Evolutionary conservation across 1,140 invertebrate genomes (phyloP).

Genomic region (Cepaea nemoralis): DNA sequence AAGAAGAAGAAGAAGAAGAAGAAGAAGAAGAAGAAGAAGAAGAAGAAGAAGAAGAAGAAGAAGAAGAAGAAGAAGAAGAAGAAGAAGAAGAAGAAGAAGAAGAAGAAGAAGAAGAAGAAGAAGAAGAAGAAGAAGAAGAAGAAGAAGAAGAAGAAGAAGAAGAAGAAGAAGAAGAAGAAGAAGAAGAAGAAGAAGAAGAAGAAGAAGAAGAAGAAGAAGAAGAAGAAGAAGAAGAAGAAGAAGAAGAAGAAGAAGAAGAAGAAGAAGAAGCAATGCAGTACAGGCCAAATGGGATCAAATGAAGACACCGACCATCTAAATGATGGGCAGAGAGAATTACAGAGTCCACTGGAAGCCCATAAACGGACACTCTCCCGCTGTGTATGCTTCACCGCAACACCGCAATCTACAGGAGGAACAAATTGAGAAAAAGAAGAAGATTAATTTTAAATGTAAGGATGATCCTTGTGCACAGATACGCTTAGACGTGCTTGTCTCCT

Average conservation of each 20-base stretch:
- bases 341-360: too few relatives aligned
- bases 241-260: neutral
- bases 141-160: neutral
- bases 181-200: neutral
- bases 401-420: neutral
- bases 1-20: neutral
- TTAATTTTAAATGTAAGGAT: constrained; percentile 1
- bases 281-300: too few relatives aligned
- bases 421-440: neutral
- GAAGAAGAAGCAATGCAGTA: too few relatives aligned
- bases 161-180: neutral
- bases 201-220: neutral
- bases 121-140: neutral
- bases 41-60: neutral
- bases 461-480: too few relatives aligned
- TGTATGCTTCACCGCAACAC: too few relatives aligned
- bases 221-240: neutral
- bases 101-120: neutral
- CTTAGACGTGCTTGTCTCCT: too few relatives aligned
- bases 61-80: neutral
- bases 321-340: too few relatives aligned
- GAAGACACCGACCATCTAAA: too few relatives aligned
- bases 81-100: neutral
- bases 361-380: too few relatives aligned
- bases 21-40: neutral